Conservation (phyloP, 2,888 invertebrate species). For the Erebia palarica region DNA sequence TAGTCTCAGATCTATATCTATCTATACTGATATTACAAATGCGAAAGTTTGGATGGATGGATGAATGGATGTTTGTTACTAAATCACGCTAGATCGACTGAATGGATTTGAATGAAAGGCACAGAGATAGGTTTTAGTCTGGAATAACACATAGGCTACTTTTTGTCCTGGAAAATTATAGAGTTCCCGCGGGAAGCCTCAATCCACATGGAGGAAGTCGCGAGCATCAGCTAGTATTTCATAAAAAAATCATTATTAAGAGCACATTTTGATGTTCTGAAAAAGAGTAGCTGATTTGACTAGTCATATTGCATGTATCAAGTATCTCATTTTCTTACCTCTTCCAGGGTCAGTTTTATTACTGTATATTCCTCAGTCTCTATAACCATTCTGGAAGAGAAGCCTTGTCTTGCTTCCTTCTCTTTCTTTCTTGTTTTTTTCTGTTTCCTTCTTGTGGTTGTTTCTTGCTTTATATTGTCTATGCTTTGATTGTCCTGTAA, state of each 20-base stretch:
- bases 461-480: background rate
- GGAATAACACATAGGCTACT: background rate
- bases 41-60: background rate
- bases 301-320: too few species aligned
- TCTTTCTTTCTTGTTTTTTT: conserved; percentile 33
- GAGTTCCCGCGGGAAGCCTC: too few species aligned
- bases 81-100: too few species aligned
- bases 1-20: background rate
- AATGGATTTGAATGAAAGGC: too few species aligned
- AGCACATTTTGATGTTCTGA: too few species aligned
- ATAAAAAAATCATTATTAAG: too few species aligned
- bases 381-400: conserved; percentile 72
- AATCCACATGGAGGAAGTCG: too few species aligned
- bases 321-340: conserved; percentile 52
- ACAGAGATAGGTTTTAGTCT: too few species aligned
- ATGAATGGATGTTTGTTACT: background rate
- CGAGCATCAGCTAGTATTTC: too few species aligned
- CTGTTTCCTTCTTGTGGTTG: conserved; percentile 4
- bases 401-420: conserved; percentile 54
- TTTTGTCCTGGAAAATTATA: too few species aligned
- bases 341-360: conserved; percentile 67
- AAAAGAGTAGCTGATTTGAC: too few species aligned
- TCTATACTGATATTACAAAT: too few species aligned
- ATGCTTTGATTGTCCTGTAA: conserved; percentile 19
- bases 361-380: conserved; percentile 73